Evolutionary conservation across 2,888 invertebrate species (phyloP).

Genomic region (Cenopis cana): DNA sequence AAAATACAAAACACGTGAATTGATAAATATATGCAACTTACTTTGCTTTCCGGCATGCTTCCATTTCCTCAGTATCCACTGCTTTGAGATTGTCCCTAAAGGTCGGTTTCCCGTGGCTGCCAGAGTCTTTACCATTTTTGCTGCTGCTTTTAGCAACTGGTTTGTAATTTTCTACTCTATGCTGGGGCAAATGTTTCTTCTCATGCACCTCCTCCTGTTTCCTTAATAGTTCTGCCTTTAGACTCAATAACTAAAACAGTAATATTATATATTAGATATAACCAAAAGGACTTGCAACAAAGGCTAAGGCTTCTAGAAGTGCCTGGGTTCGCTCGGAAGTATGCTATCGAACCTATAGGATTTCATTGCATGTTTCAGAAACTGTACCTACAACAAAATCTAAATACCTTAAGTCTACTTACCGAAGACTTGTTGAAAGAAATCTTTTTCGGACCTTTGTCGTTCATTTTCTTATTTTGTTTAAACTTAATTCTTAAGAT

Average conservation of each 20-base stretch:
- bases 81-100: constrained; percentile 71
- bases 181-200: constrained; percentile 84
- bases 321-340: no score
- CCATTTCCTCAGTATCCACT: constrained; percentile 74
- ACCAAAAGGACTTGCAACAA: no score
- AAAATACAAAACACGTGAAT: no score
- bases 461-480: constrained; percentile 65
- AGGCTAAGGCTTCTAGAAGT: no score
- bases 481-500: not conserved
- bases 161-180: constrained; percentile 82
- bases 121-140: constrained; percentile 63
- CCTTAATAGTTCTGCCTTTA: constrained; percentile 95
- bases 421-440: constrained; percentile 84
- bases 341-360: not conserved
- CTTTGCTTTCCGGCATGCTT: constrained; percentile 78
- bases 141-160: constrained; percentile 54
- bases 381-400: not conserved
- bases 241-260: constrained; percentile 86
- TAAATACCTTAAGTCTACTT: constrained; percentile 55
- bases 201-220: constrained; percentile 93
- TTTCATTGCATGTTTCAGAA: not conserved
- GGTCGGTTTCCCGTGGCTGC: constrained; percentile 68
- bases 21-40: constrained; percentile 51
- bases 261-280: constrained; percentile 8
- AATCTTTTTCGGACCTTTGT: constrained; percentile 72